Evolutionary conservation across 2,113 vertebrate species (phyloP).

Genomic region (Bothrops jararaca): DNA sequence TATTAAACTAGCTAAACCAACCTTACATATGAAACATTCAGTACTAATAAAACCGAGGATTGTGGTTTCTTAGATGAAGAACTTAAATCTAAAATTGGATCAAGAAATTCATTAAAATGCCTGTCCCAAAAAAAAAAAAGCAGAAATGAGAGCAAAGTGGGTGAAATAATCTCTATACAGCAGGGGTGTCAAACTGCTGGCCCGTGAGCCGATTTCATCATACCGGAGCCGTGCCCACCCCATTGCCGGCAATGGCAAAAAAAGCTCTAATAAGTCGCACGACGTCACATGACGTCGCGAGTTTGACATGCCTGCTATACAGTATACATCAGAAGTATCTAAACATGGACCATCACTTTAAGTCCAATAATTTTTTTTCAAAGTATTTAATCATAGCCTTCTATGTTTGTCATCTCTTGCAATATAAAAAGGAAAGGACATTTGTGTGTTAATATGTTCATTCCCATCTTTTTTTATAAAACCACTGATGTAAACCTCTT

Average conservation of each 20-base stretch:
- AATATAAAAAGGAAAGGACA: not conserved
- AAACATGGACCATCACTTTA: not conserved
- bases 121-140: not conserved
- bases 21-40: not conserved
- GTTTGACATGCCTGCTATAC: not conserved
- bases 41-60: not conserved
- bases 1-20: not conserved
- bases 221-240: rapidly evolving
- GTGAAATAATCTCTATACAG: not conserved
- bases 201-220: no score
- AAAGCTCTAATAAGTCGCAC: no score
- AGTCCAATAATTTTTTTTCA: not conserved
- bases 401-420: not conserved
- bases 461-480: not conserved
- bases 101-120: not conserved
- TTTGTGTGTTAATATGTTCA: not conserved
- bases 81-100: not conserved
- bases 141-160: not conserved
- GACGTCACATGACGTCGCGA: no score
- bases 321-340: not conserved
- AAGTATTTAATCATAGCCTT: not conserved
- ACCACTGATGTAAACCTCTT: not conserved
- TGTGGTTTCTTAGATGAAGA: not conserved
- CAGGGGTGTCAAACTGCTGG: no score
- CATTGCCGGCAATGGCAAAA: no score